Conservation (phyloP, 64 coral and sea anemone genomes). For the Stylophora pistillata region DNA sequence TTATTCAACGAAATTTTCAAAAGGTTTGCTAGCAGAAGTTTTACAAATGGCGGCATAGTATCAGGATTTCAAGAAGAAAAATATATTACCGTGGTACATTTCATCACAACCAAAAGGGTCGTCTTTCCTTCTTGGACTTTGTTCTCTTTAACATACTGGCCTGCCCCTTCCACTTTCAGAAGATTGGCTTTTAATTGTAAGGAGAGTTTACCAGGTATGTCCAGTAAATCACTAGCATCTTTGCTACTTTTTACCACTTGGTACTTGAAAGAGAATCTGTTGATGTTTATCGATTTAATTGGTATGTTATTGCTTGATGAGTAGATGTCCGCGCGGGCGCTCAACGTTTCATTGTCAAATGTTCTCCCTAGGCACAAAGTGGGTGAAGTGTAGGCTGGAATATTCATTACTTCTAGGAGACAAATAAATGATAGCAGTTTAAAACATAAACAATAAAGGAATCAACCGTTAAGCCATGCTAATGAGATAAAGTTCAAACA, state of each 20-base stretch:
- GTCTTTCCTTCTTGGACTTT: conserved; percentile 27
- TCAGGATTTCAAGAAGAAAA: background rate
- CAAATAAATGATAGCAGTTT: no score
- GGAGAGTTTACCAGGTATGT: conserved; percentile 53
- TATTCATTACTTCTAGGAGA: background rate
- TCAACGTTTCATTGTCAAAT: background rate
- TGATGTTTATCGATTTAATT: background rate
- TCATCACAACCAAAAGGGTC: conserved; percentile 32
- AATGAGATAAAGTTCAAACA: no score
- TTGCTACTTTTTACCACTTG: conserved; percentile 19
- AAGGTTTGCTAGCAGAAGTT: background rate
- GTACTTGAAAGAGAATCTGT: conserved; percentile 44
- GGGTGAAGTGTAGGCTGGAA: conserved; percentile 3
- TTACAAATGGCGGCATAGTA: background rate
- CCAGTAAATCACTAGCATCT: conserved; percentile 35
- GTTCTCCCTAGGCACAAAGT: background rate
- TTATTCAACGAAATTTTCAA: background rate
- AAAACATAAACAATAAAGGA: no score
- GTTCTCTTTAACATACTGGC: conserved; percentile 33
- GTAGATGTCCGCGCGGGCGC: background rate
- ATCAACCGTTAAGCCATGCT: no score
- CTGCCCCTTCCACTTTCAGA: conserved; percentile 31
- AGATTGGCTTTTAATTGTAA: conserved; percentile 42
- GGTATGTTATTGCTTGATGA: background rate
- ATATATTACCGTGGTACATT: conserved; percentile 42